Evolutionary conservation across 1,140 invertebrate genomes (phyloP).

Genomic region (roundworm (Caenorhabditis elegans)): WBcel235 BX284606.5:10244001-10244500

Average conservation of each 20-base stretch:
- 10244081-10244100: constrained; percentile 48
- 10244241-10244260: constrained; percentile 18
- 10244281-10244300: neutral
- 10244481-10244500: no score
- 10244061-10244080: constrained; percentile 1
- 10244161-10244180: constrained; percentile 51
- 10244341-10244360: no score
- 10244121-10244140: constrained; percentile 10
- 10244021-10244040: neutral
- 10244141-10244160: constrained; percentile 50
- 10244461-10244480: no score
- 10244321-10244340: no score
- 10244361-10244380: no score
- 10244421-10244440: no score
- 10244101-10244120: constrained; percentile 48
- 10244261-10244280: neutral
- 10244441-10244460: no score
- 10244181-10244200: neutral
- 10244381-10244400: no score
- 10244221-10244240: constrained; percentile 42
- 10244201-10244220: constrained; percentile 30
- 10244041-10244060: neutral
- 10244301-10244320: no score
- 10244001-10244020: constrained; percentile 41
- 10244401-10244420: no score